Evolutionary conservation across 2,113 vertebrate species (phyloP), one percentile per base, ranked within the genome.

Genomic region (Anas platyrhynchos): DNA sequence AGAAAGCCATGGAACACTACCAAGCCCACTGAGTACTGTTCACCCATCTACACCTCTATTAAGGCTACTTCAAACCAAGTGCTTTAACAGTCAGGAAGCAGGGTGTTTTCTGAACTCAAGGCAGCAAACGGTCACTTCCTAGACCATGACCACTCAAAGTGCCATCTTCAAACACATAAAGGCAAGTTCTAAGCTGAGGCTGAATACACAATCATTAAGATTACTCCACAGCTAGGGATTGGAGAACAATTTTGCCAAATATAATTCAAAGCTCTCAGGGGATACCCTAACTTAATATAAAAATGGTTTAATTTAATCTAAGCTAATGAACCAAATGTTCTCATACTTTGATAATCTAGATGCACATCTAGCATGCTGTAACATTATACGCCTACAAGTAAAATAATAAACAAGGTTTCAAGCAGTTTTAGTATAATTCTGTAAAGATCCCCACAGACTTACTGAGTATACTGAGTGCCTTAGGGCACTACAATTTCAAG

Each of bases 21-120:
- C 46, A 31, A 56, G 31, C 26, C 1, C 3, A 68, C 32, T 3
- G 1, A 65, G 44, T 1, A 6, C 67, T 61, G 7, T 4, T 43
- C 5, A 6, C 29, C 63, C 62, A 22, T 15, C n/a, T 68, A 59
- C 58, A 80, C 38, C 38, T 63, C 14, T 1, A n/a, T 15, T 20
- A 66, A 50, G 22, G 54, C 54, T 78, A 32, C 54, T 66, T 50
- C 85, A 72, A 41, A 78, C 5, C 73, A 66, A 46, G 38, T 4
- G 27, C 41, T 55, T 34, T 56, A 66, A 48, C 1, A 46, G 25
- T 1, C 68, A 68, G 18, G n/a, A 87, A 50, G 46, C 0, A 2
- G 31, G 11, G 20, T 9, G 8, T 23, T 21, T 72, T 44, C 50
- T 46, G 61, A 58, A 36, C n/a, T 25, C n/a, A 76, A 63, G 17